Evolutionary conservation across 1,140 invertebrate genomes (phyloP).

Genomic region (Aphaenogaster rudis): DNA sequence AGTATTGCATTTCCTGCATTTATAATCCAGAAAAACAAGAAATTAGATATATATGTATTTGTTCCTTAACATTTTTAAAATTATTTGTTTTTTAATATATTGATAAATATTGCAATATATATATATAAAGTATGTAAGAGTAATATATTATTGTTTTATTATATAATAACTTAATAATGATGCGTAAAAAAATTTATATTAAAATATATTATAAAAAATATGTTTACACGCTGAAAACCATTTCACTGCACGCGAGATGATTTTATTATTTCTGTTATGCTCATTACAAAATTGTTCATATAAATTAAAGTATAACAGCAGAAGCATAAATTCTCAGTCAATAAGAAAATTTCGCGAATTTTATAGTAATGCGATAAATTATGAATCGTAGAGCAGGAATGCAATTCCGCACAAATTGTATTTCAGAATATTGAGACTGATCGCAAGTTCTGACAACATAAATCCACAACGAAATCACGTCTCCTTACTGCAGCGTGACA

Average conservation of each 20-base stretch:
- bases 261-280: neutral
- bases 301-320: neutral
- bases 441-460: constrained; percentile 32
- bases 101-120: no score
- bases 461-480: constrained; percentile 57
- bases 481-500: constrained; percentile 30
- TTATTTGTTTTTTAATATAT: no score
- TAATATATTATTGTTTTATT: neutral
- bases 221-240: neutral
- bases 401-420: constrained; percentile 22
- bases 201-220: neutral
- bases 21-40: no score
- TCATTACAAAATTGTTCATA: neutral
- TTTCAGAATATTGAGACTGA: constrained; percentile 43
- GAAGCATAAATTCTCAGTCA: neutral
- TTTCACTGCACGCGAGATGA: neutral
- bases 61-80: no score
- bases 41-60: no score
- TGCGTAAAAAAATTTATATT: neutral
- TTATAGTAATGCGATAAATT: constrained; percentile 39
- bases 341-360: constrained; percentile 16
- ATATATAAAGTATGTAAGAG: no score
- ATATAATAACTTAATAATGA: neutral
- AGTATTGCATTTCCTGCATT: no score
- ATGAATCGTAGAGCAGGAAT: neutral